Base-by-base conservation (phyloP, 2,888 invertebrate genomes). In the Latrodectus elegans region DNA sequence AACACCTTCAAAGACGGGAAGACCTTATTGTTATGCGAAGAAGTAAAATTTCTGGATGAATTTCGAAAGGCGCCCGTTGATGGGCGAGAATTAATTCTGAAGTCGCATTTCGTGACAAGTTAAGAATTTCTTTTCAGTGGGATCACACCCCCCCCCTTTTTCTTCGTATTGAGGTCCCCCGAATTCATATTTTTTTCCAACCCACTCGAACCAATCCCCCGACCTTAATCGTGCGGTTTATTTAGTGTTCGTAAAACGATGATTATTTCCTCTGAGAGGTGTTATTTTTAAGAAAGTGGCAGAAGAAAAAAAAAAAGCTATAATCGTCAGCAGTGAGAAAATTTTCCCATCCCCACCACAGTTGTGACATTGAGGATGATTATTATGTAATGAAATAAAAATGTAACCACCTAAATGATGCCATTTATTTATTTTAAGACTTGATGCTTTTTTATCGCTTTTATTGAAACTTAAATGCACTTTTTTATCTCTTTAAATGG, bases 1-100 rank as follows among this genome's bases (percentile, higher is more conserved):
- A 38, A 38, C 38, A 38, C 38, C 38, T 38, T 38, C 38, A 38
- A 22, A 38, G 38, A 26, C 38, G 38, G 26, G 70, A 49, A 17
- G 53, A 78, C 77, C 84, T 78, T 84, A 84, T 84, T 84, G 84
- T 84, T 84, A 84, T 84, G 84, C 84, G 84, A 72, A 60, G 72
- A 72, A 83, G 83, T 77, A 78, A 77, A 72, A 72, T 84, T 84
- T 53, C 65, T 72, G 77, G 77, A 84, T 84, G 84, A 78, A 84
- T 84, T 77, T 64, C 72, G 84, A 84, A 84, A 78, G 72, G 77
- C 84, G 17, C 73, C 64, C 49, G 72, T 64, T 76, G 68, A 76
- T 83, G 83, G 83, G 68, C 53, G 74, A 49, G 73, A 84, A 74
- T 84, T 74, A 84, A 74, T 84, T 84, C 77, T 72, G 65, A 22